These are phyloP conservation scores for Porites australiensis DNA, from an alignment of 64 coral and sea anemone genomes.

Conservation along the genomic window DNA sequence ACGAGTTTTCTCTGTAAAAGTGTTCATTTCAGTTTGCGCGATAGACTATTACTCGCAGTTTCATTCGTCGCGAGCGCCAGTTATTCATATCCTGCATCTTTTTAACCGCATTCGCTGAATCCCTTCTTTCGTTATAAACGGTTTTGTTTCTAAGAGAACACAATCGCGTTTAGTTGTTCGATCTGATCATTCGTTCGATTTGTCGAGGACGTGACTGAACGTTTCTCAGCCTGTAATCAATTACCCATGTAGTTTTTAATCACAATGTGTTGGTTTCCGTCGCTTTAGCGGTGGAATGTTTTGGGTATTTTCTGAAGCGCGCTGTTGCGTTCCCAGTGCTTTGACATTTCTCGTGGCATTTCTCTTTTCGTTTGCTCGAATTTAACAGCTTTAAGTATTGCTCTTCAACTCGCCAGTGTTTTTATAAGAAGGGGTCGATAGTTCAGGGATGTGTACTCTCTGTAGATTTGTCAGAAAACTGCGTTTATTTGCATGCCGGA, in stretches of 20 bases:
- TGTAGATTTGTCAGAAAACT: conserved; percentile 66
- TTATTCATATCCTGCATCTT: neutral
- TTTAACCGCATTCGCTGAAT: conserved; percentile 2
- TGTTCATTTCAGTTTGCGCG: conserved; percentile 34
- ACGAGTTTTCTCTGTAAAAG: neutral
- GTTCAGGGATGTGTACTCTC: conserved; percentile 89
- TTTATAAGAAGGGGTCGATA: conserved; percentile 82
- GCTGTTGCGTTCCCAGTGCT: neutral
- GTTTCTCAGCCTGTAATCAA: conserved; percentile 66
- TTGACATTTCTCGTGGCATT: neutral
- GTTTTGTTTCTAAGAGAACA: conserved; percentile 14
- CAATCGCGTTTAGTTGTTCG: neutral
- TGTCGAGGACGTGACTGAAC: conserved; percentile 12
- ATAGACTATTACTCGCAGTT: conserved; percentile 7
- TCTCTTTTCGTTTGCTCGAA: neutral
- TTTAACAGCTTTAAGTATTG: conserved; percentile 55
- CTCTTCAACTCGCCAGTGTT: conserved; percentile 71
- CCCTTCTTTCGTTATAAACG: conserved; percentile 7
- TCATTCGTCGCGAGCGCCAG: neutral
- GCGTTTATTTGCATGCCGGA: conserved; percentile 90
- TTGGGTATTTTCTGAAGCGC: conserved; percentile 26
- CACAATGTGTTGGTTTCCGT: conserved; percentile 74
- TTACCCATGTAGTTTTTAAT: conserved; percentile 86
- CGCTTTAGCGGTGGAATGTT: conserved; percentile 39
- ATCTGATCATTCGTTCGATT: neutral